Percentiles rank a stretch among this genome's conserved stretches.
Evolutionary conservation across 2,888 invertebrate genomes (phyloP).

Genomic region (Aphodius sticticus): DNA sequence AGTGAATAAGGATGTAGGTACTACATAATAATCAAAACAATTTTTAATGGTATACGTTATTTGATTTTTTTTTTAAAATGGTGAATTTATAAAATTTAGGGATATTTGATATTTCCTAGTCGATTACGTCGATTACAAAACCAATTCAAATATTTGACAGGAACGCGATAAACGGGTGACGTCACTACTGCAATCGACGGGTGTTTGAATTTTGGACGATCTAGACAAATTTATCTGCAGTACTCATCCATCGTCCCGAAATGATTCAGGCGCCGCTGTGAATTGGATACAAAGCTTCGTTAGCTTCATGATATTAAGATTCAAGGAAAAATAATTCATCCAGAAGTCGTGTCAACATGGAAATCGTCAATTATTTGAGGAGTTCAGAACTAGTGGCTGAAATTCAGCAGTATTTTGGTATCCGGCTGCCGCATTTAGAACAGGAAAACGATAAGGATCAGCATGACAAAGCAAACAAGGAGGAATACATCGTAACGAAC

Average conservation of each 20-base stretch:
- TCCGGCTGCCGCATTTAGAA: conserved; percentile 52
- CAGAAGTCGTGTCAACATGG: conserved; percentile 37
- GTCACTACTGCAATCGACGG: background rate
- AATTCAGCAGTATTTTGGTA: conserved; percentile 83
- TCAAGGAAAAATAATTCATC: background rate
- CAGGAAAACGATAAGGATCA: conserved; percentile 25
- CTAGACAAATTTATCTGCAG: background rate
- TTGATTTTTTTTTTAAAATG: background rate
- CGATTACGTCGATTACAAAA: background rate
- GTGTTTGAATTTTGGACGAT: background rate
- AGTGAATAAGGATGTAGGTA: background rate
- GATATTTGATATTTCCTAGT: background rate
- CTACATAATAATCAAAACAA: background rate
- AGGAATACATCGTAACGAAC: conserved; percentile 67
- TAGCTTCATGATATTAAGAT: background rate
- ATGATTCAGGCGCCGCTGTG: background rate
- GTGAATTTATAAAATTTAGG: background rate
- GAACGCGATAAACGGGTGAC: background rate
- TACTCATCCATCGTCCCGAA: background rate
- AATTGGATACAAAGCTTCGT: background rate
- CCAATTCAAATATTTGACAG: conserved; percentile 4
- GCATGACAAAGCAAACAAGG: conserved; percentile 32
- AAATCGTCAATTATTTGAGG: conserved; percentile 72
- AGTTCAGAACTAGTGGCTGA: conserved; percentile 79
- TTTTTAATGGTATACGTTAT: too few species aligned